Percentiles rank a stretch among this genome's conserved stretches.
Conservation (phyloP, 2,113 vertebrate genomes). For the Myrmecobius fasciatus region DNA sequence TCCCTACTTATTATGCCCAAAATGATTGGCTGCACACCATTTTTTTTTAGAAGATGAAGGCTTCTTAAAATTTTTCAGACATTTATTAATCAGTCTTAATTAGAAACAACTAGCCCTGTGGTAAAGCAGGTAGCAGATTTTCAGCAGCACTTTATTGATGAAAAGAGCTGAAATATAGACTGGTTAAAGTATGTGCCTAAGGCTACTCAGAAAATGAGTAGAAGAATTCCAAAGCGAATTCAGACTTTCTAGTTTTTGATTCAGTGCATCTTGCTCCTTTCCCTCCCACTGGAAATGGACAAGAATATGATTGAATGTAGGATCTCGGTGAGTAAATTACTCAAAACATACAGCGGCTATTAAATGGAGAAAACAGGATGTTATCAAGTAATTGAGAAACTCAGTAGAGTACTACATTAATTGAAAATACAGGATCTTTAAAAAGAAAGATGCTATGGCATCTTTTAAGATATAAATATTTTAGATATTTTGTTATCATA, state of each 20-base stretch:
- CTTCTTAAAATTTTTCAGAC: slow-evolving; percentile 61
- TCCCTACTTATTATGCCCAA: background rate
- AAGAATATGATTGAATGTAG: background rate
- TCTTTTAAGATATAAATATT: slow-evolving; percentile 34
- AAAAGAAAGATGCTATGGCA: background rate
- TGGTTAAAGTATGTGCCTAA: slow-evolving; percentile 1
- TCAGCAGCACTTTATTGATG: slow-evolving; percentile 54
- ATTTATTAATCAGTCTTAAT: slow-evolving; percentile 59
- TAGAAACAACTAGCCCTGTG: slow-evolving; percentile 73
- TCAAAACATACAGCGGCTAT: background rate
- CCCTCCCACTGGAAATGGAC: background rate
- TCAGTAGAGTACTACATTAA: background rate
- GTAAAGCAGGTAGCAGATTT: slow-evolving; percentile 36
- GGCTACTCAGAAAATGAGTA: slow-evolving; percentile 5
- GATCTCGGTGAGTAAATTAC: background rate
- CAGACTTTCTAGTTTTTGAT: background rate
- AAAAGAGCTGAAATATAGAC: slow-evolving; percentile 34
- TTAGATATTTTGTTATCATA: background rate
- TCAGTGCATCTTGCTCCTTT: background rate
- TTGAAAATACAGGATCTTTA: background rate
- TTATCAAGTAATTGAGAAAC: background rate
- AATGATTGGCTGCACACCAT: background rate
- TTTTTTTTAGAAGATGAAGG: slow-evolving; percentile 62
- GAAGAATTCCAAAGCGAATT: slow-evolving; percentile 59
- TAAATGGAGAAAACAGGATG: background rate